These are phyloP conservation scores for Drosophila auraria DNA, from an alignment of 1,140 invertebrate species.

Conservation along the genomic window DNA sequence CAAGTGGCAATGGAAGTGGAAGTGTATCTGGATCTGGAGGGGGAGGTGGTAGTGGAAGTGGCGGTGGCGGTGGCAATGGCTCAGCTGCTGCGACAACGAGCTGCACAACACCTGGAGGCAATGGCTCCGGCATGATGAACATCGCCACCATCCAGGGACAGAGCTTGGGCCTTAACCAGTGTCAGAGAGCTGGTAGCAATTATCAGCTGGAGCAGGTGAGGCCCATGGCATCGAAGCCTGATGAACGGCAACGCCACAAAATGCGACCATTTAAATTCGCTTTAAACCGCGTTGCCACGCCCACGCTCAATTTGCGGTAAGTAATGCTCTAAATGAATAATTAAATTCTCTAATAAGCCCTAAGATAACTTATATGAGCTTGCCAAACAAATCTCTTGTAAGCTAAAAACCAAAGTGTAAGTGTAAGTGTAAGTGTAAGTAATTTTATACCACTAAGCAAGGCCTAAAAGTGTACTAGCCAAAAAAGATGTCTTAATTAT, in stretches of 20 bases:
- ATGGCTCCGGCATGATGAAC: slow-evolving; percentile 47
- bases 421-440: background rate
- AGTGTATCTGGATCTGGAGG: slow-evolving; percentile 9
- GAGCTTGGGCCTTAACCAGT: slow-evolving; percentile 5
- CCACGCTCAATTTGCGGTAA: slow-evolving; percentile 88
- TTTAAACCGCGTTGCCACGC: slow-evolving; percentile 88
- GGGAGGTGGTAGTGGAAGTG: background rate
- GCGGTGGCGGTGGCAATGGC: slow-evolving; percentile 69
- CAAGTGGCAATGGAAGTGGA: slow-evolving; percentile 55
- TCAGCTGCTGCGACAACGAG: slow-evolving; percentile 76
- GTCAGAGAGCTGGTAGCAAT: slow-evolving; percentile 31
- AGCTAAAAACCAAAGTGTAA: too few species aligned
- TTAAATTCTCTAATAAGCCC: slow-evolving; percentile 4
- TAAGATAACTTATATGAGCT: background rate
- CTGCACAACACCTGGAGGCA: slow-evolving; percentile 55
- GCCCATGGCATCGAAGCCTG: slow-evolving; percentile 85
- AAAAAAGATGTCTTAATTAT: too few species aligned
- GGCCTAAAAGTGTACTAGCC: too few species aligned
- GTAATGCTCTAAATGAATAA: slow-evolving; percentile 30
- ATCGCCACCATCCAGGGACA: slow-evolving; percentile 66
- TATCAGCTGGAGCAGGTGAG: slow-evolving; percentile 47
- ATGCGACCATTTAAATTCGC: slow-evolving; percentile 89
- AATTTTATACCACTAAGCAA: background rate
- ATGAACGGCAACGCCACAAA: slow-evolving; percentile 86
- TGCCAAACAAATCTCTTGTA: too few species aligned